Evolutionary conservation across 2,888 invertebrate species (phyloP).

Genomic region (Aquatica leii): DNA sequence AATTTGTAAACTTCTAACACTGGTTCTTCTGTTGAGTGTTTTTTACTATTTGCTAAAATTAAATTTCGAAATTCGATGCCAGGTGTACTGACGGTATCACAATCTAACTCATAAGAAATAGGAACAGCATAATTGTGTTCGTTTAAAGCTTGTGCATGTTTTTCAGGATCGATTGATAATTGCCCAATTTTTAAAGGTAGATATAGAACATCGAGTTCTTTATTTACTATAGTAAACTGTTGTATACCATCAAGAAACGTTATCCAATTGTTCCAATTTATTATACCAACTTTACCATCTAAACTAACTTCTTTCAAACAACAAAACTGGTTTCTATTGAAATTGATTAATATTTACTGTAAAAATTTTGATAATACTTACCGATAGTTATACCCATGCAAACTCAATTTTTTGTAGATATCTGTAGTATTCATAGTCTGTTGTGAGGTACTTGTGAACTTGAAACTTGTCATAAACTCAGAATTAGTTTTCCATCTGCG

Average conservation of each 20-base stretch:
- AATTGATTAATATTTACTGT: background rate
- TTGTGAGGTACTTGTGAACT: too few species aligned
- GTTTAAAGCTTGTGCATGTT: background rate
- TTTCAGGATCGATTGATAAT: background rate
- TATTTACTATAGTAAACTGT: background rate
- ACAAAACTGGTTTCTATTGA: background rate
- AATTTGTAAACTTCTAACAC: too few species aligned
- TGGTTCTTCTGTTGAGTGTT: too few species aligned
- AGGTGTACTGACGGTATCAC: background rate
- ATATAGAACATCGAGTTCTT: background rate
- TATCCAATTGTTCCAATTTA: background rate
- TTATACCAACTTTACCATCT: background rate
- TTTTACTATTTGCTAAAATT: too few species aligned
- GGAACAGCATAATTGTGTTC: background rate
- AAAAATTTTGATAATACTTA: background rate
- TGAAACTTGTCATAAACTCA: too few species aligned
- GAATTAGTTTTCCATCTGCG: too few species aligned
- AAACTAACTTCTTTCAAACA: background rate
- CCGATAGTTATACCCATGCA: conserved; percentile 2
- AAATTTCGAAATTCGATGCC: too few species aligned
- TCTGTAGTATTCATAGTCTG: background rate
- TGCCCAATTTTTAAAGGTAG: background rate
- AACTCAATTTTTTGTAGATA: background rate
- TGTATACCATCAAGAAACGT: background rate
- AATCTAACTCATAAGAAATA: background rate